Percentiles rank a stretch among this genome's conserved stretches.
phyloP scores from a whole-genome alignment of 2,113 vertebrate genomes.

The Peromyscus polionotus region DNA sequence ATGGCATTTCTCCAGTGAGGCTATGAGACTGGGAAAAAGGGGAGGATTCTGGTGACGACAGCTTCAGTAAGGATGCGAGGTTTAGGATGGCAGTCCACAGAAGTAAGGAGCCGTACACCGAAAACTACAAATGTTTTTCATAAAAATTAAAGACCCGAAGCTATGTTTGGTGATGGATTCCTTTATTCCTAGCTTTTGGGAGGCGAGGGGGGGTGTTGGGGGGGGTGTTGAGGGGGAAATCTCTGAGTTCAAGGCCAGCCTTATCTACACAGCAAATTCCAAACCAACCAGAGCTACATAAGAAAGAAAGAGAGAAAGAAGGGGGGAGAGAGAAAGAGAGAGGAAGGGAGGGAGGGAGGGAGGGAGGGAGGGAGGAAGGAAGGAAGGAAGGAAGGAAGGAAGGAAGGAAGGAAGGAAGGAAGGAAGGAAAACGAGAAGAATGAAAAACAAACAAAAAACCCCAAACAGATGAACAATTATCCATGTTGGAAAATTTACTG shows the following conservation, averaged over 20 bases:
- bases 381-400: too few species aligned
- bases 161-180: not conserved
- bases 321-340: too few species aligned
- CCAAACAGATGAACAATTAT: not conserved
- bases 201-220: not conserved
- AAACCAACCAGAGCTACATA: not conserved
- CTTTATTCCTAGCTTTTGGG: not conserved
- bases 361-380: too few species aligned
- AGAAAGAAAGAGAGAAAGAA: too few species aligned
- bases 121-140: not conserved
- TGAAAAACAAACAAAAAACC: not conserved
- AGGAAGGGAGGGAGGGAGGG: too few species aligned
- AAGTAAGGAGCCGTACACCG: not conserved
- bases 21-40: not conserved
- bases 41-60: not conserved
- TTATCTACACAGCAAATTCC: not conserved
- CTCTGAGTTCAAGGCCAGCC: not conserved
- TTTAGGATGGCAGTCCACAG: not conserved
- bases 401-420: too few species aligned
- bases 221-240: too few species aligned
- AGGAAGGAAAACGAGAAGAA: not conserved
- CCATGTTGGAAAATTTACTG: not conserved
- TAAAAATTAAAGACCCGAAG: not conserved
- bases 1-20: not conserved
- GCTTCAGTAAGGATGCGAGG: not conserved